phyloP scores from a whole-genome alignment of 2,888 invertebrate genomes.

The Rhamnusium bicolor region DNA sequence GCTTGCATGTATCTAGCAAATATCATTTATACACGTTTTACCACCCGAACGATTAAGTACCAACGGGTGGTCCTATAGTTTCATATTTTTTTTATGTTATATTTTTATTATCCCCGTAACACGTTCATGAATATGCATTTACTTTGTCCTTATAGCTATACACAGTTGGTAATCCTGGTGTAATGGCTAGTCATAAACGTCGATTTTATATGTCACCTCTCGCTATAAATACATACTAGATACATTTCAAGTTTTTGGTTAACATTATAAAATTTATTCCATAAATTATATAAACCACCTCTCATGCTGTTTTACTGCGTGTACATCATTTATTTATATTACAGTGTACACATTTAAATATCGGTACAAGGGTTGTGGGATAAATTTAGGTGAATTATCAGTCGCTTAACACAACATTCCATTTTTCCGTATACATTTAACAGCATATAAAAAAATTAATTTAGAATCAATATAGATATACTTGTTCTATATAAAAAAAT shows the following conservation, averaged over 20 bases:
- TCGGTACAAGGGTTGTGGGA: constrained; percentile 14
- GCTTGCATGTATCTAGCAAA: neutral
- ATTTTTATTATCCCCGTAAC: constrained; percentile 28
- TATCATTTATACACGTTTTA: neutral
- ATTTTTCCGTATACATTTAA: neutral
- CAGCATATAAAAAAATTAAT: neutral
- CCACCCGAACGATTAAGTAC: neutral
- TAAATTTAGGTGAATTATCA: neutral
- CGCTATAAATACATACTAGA: constrained; percentile 32
- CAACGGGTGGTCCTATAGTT: constrained; percentile 26
- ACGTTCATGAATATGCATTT: constrained; percentile 32
- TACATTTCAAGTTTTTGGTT: constrained; percentile 25
- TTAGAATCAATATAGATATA: too few relatives aligned
- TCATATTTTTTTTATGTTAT: constrained; percentile 27
- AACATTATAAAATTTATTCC: constrained; percentile 29
- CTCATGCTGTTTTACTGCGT: constrained; percentile 4
- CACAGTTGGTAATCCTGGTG: constrained; percentile 29
- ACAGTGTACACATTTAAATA: neutral
- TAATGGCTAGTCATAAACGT: constrained; percentile 38
- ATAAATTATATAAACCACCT: constrained; percentile 21
- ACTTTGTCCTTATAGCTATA: constrained; percentile 16
- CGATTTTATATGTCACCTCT: constrained; percentile 41
- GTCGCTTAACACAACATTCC: neutral
- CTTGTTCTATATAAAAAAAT: too few relatives aligned
- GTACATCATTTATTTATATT: constrained; percentile 16